A percentile compares a stretch with the other conserved stretches of the same genome.
phyloP scores from a whole-genome alignment of 2,113 vertebrate species.

The Hippopotamus amphibius region DNA sequence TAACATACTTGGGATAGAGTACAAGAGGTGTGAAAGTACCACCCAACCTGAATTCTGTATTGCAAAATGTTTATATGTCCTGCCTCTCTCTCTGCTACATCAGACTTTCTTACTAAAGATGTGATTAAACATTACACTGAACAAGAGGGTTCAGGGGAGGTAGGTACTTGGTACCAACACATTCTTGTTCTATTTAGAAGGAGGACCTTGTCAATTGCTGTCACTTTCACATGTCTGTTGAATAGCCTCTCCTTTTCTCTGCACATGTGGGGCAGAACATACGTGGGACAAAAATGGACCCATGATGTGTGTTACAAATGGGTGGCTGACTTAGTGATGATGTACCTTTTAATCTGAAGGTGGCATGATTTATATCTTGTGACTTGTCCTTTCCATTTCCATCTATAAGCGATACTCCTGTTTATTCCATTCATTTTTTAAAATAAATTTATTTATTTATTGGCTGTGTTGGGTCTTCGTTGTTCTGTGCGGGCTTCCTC shows the following conservation, averaged over 20 bases:
- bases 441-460: too few relatives aligned
- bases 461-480: too few relatives aligned
- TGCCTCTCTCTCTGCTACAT: neutral
- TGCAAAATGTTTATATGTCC: neutral
- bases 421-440: neutral
- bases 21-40: neutral
- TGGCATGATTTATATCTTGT: neutral
- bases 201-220: neutral
- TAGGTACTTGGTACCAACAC: neutral
- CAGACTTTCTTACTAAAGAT: neutral
- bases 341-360: neutral
- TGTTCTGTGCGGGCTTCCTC: too few relatives aligned
- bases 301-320: neutral
- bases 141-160: neutral
- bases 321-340: neutral
- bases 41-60: neutral
- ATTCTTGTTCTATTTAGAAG: neutral
- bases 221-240: neutral
- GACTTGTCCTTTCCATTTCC: neutral
- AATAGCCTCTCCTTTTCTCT: neutral
- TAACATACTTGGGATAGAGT: neutral
- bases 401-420: neutral
- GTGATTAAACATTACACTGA: neutral
- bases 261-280: neutral
- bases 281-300: neutral